Conservation (phyloP, 2,888 invertebrate species). For the Tryphoninae sp. region DNA sequence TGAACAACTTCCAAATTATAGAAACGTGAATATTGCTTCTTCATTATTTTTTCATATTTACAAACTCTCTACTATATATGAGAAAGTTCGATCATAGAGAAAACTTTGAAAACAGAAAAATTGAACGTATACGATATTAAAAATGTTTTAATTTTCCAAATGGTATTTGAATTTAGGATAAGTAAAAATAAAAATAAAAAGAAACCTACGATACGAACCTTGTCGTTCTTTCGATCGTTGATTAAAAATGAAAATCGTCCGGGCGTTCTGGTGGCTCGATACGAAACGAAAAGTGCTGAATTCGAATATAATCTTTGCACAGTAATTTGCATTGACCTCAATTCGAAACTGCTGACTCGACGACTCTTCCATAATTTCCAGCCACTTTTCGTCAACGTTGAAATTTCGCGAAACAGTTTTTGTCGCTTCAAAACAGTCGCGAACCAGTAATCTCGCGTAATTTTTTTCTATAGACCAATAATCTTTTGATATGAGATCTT, state of each 20-base stretch:
- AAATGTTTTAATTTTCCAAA: background rate
- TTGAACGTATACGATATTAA: background rate
- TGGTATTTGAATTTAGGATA: background rate
- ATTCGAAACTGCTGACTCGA: conserved; percentile 53
- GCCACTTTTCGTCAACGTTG: conserved; percentile 5
- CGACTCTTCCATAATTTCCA: background rate
- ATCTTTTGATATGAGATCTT: conserved; percentile 57
- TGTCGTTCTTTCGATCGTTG: conserved; percentile 26
- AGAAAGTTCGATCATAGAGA: background rate
- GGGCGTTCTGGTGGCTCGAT: background rate
- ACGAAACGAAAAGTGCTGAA: conserved; percentile 38
- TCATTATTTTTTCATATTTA: too few relatives aligned
- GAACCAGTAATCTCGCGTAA: conserved; percentile 31
- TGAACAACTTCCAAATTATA: too few relatives aligned
- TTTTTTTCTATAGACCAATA: conserved; percentile 54
- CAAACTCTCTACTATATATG: too few relatives aligned
- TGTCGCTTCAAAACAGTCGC: conserved; percentile 14
- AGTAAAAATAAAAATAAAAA: background rate
- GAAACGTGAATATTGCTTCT: too few relatives aligned
- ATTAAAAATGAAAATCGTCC: conserved; percentile 34
- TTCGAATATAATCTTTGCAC: conserved; percentile 25
- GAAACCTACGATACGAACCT: conserved; percentile 8
- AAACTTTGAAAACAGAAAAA: background rate
- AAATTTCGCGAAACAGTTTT: conserved; percentile 23
- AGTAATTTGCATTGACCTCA: conserved; percentile 47